Conservation (phyloP, 2,113 vertebrate genomes). For the Vulpes lagopus region DNA sequence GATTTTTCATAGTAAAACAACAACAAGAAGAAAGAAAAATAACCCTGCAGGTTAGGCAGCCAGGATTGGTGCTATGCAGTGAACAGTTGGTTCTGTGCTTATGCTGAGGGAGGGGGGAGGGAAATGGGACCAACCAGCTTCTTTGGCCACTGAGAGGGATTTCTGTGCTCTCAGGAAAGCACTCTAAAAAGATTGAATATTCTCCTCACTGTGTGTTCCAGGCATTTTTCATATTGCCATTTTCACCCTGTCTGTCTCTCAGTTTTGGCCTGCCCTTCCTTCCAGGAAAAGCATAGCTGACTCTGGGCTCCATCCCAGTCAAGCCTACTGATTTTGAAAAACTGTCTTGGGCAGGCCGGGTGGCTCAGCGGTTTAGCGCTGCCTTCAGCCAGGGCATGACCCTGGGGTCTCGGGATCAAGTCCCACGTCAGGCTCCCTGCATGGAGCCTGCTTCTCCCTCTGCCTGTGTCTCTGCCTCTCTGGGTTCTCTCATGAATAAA, state of each 20-base stretch:
- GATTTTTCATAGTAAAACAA: conserved; percentile 78
- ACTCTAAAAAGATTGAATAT: not conserved
- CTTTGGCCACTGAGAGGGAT: not conserved
- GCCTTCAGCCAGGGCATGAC: too few relatives aligned
- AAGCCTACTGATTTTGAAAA: not conserved
- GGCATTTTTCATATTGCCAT: not conserved
- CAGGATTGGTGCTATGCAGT: not conserved
- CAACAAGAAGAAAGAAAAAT: too few relatives aligned
- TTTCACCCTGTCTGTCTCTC: not conserved
- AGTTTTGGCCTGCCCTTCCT: not conserved
- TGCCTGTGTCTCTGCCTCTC: too few relatives aligned
- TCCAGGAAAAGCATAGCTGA: not conserved
- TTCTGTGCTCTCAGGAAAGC: not conserved
- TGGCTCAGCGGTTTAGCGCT: too few relatives aligned
- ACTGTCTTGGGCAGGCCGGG: too few relatives aligned
- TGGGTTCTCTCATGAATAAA: too few relatives aligned
- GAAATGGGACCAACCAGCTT: not conserved
- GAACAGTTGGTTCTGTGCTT: not conserved
- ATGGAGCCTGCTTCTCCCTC: too few relatives aligned
- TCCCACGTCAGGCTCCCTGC: too few relatives aligned
- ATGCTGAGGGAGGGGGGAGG: not conserved
- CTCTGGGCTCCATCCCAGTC: not conserved
- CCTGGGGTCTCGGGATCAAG: too few relatives aligned
- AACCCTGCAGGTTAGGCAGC: not conserved
- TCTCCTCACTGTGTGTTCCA: not conserved